Base-by-base conservation (phyloP, 2,888 invertebrate genomes). In the Tiliacea aurago region DNA sequence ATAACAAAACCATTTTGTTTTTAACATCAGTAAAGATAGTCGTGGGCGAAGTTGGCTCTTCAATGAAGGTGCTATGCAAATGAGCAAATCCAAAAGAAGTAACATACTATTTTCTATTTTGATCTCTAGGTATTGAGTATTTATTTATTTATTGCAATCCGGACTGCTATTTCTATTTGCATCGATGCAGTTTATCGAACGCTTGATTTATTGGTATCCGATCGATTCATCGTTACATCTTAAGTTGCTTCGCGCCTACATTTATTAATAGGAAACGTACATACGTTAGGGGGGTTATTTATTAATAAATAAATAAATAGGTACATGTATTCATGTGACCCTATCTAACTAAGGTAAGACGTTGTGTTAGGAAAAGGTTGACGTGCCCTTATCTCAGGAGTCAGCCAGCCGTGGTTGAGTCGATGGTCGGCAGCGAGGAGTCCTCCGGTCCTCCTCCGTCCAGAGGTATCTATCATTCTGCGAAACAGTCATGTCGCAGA, bases 121-220 rank as follows among this genome's bases (percentile, higher is more conserved):
- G 4, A 49, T 49, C 23, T 47, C 2, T 47, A 47, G 55, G 23
- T 28, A 23, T 28, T 47, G 18, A 5, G 7, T n/a, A 56, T 41
- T 28, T 15, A 37, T 41, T 58, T 59, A 59, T 49, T 43, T 7
- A 62, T n/a, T 2, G n/a, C 51, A n/a, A 45, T 45, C 45, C 20
- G 18, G 13, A 49, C 55, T 77, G 61, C 23, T 63, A 63, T 59
- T 73, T 64, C 1, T 53, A 55, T 80, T 71, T 23, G 33, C 53
- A 59, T 33, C 53, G 0, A 41, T 43, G n/a, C n/a, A 55, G 23
- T 37, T 65, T 49, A 78, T 49, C 13, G 3, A 43, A 9, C 0
- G 11, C n/a, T 33, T 28, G 33, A 63, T 70, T 55, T 18, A 47
- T 65, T n/a, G n/a, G 49, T 23, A 63, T 3, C 9, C 5, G 13